Conservation (phyloP, 1,140 invertebrate genomes). For the Euwallacea fornicatus region DNA sequence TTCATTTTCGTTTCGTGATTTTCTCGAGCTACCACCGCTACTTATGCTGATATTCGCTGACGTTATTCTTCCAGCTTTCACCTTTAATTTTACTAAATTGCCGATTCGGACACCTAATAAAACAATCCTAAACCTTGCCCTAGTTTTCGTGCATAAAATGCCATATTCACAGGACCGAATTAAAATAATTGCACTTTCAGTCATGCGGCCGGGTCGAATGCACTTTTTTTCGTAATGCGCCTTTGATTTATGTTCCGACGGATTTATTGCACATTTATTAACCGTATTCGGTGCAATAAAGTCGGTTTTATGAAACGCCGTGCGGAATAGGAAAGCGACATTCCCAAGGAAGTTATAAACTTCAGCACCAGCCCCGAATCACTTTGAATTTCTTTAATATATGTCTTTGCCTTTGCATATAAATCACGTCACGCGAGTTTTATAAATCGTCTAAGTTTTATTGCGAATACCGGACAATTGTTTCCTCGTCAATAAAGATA, state of each 20-base stretch:
- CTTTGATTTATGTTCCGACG: conserved; percentile 22
- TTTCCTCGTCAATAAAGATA: too few species aligned
- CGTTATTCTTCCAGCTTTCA: too few species aligned
- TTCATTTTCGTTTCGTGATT: too few species aligned
- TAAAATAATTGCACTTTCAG: conserved; percentile 29
- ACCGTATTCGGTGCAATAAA: conserved; percentile 13
- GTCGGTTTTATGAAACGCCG: conserved; percentile 8
- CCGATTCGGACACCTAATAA: conserved; percentile 5
- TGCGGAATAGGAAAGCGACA: conserved; percentile 2
- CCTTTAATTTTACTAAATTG: too few species aligned
- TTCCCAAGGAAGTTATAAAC: conserved; percentile 13
- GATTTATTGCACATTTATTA: conserved; percentile 26
- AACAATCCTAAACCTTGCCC: conserved; percentile 11
- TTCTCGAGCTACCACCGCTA: too few species aligned
- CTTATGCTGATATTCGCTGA: too few species aligned
- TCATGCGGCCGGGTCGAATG: conserved; percentile 11
- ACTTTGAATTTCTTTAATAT: conserved; percentile 14
- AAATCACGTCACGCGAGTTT: not conserved
- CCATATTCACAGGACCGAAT: conserved; percentile 8
- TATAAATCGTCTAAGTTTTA: too few species aligned
- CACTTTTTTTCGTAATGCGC: conserved; percentile 16
- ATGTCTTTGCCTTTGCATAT: conserved; percentile 2
- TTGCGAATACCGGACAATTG: too few species aligned
- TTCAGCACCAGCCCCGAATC: conserved; percentile 8
- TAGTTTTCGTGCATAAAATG: conserved; percentile 21